phyloP scores from a whole-genome alignment of 2,888 invertebrate species.

The Nebria salina region DNA sequence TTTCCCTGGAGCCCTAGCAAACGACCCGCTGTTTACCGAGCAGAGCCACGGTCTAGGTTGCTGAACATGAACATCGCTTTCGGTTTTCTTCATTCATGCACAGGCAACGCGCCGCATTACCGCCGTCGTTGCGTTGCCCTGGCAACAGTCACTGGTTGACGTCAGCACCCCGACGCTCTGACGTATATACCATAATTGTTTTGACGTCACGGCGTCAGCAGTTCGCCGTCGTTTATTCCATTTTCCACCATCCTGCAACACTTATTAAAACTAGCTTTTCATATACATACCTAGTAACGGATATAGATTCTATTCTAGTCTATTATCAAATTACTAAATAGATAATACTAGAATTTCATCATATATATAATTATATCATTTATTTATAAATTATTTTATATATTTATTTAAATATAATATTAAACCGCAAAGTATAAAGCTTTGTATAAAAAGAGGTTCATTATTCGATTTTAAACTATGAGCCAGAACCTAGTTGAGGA shows the following conservation, averaged over 20 bases:
- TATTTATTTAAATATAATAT: no score
- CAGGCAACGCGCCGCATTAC: conserved; percentile 10
- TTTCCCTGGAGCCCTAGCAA: not conserved
- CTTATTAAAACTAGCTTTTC: not conserved
- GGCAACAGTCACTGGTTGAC: conserved; percentile 23
- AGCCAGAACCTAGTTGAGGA: no score
- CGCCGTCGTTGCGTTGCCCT: conserved; percentile 14
- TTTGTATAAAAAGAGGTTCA: no score
- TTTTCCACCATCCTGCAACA: not conserved
- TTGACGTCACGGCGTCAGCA: conserved; percentile 34
- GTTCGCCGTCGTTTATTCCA: not conserved
- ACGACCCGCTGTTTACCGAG: no score
- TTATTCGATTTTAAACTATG: no score
- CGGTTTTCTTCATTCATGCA: conserved; percentile 41
- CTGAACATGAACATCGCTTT: conserved; percentile 15
- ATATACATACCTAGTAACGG: not conserved
- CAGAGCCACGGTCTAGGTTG: conserved; percentile 18
- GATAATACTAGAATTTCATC: no score
- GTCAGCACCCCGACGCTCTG: conserved; percentile 31
- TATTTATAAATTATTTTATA: no score
- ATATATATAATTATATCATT: no score
- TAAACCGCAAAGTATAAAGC: no score
- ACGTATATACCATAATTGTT: conserved; percentile 38
- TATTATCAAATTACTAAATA: no score
- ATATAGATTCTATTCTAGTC: no score